phyloP scores from a whole-genome alignment of 2,797 vertebrate genomes.

The Pseudochromis fuscus region DNA sequence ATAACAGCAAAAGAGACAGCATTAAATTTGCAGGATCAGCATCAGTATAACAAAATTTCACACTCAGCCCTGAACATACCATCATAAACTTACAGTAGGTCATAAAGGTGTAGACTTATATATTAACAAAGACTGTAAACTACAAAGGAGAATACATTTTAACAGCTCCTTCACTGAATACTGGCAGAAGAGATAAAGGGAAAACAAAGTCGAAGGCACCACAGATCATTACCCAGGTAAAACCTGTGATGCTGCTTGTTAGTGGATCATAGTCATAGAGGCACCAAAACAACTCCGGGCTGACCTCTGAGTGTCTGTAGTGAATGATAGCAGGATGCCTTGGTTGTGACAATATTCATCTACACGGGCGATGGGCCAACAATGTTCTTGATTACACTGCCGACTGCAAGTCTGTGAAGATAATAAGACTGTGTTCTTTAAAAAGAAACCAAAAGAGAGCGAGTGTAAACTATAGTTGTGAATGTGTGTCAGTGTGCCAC shows the following conservation, averaged over 20 bases:
- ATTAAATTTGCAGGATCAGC: neutral
- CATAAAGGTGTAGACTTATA: conserved; percentile 1
- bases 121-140: neutral
- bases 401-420: neutral
- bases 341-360: conserved; percentile 6
- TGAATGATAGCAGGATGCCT: conserved; percentile 1
- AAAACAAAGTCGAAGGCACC: neutral
- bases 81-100: neutral
- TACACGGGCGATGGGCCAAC: neutral
- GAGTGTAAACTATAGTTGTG: conserved; percentile 9
- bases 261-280: conserved; percentile 31
- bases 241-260: conserved; percentile 6
- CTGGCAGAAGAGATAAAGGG: neutral
- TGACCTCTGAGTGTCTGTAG: conserved; percentile 5
- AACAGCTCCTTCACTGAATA: conserved; percentile 1
- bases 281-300: conserved; percentile 11
- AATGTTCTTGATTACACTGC: neutral
- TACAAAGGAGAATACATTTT: neutral
- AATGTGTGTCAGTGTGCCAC: conserved; percentile 71
- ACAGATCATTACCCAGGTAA: neutral
- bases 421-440: conserved; percentile 12
- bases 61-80: neutral
- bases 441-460: conserved; percentile 7
- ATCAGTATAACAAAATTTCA: neutral
- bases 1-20: neutral